Percentiles rank a stretch among this genome's conserved stretches.
These are phyloP conservation scores for Salticus scenicus DNA, from an alignment of 2,888 invertebrate species.

Conservation along the genomic window DNA sequence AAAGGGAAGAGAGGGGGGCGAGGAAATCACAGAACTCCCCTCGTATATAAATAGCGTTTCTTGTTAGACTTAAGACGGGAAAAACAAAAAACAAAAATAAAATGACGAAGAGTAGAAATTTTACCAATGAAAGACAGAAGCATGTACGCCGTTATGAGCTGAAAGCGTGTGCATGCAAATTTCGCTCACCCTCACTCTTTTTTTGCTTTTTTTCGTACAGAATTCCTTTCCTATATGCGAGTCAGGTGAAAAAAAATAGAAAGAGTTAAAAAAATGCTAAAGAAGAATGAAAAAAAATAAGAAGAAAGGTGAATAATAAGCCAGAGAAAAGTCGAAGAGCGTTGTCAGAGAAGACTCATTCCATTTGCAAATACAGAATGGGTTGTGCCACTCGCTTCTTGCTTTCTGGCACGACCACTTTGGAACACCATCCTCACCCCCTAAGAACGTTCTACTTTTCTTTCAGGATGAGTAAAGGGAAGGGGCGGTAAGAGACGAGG, in stretches of 20 bases:
- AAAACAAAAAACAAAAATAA: neutral
- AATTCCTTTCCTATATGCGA: constrained; percentile 33
- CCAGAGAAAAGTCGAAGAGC: constrained; percentile 64
- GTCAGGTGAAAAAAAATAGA: constrained; percentile 35
- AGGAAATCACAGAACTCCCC: neutral
- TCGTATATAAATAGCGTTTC: constrained; percentile 45
- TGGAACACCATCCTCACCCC: constrained; percentile 35
- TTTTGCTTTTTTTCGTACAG: neutral
- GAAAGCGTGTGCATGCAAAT: constrained; percentile 58
- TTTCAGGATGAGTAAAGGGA: constrained; percentile 28
- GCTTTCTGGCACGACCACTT: constrained; percentile 61
- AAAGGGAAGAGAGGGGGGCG: neutral
- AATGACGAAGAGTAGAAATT: constrained; percentile 14
- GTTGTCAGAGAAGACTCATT: constrained; percentile 64
- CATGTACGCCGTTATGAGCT: constrained; percentile 48
- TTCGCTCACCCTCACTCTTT: neutral
- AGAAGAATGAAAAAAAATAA: constrained; percentile 17
- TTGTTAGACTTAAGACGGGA: constrained; percentile 34
- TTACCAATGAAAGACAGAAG: constrained; percentile 48
- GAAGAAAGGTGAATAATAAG: constrained; percentile 65
- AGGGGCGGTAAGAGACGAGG: constrained; percentile 6
- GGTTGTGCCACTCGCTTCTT: constrained; percentile 35
- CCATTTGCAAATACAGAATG: constrained; percentile 68
- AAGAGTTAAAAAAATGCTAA: neutral
- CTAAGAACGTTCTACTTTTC: constrained; percentile 51